These are phyloP conservation scores for Delphinus delphis DNA, from an alignment of 2,113 vertebrate species.

Conservation along the genomic window DNA sequence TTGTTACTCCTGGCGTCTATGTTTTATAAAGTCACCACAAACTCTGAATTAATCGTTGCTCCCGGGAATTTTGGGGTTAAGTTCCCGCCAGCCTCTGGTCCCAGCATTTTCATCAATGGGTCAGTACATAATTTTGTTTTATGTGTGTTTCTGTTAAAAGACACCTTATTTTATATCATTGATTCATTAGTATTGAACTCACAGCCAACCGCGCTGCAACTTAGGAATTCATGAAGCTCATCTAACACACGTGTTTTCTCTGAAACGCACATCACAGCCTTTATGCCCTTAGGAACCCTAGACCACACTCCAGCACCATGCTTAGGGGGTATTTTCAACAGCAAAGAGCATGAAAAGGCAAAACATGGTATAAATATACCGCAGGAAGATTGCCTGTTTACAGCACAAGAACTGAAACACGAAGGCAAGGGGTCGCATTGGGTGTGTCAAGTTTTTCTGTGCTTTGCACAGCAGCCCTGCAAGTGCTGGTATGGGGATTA, in stretches of 20 bases:
- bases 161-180: background rate
- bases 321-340: background rate
- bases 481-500: too few species aligned
- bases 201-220: too few species aligned
- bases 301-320: accelerated
- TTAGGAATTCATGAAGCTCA: background rate
- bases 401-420: accelerated
- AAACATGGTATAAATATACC: background rate
- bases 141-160: background rate
- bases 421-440: accelerated
- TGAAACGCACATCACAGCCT: accelerated
- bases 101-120: background rate
- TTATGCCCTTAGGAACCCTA: accelerated
- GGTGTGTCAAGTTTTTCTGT: background rate
- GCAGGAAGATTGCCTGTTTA: too few species aligned
- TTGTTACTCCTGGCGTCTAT: background rate
- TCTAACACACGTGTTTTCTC: background rate
- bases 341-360: background rate
- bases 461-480: background rate
- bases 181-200: background rate
- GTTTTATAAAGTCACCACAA: too few species aligned
- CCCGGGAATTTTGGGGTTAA: too few species aligned
- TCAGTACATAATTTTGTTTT: background rate
- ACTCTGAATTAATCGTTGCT: background rate
- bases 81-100: background rate